phyloP scores from a whole-genome alignment of 2,888 invertebrate genomes.

The Cheilosia pagana region DNA sequence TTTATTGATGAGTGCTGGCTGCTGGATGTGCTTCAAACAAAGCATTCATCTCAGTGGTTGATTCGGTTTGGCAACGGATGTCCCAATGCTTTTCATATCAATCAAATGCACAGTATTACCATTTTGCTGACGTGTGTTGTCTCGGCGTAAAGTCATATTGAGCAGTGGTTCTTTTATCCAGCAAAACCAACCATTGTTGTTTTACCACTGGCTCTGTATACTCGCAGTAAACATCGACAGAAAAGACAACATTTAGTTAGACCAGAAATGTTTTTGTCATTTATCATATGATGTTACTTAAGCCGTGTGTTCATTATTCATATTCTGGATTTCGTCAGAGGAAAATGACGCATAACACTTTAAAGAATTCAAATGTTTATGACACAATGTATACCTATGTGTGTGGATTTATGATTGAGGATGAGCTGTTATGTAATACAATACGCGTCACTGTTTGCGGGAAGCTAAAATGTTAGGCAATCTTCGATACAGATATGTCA shows the following conservation, averaged over 20 bases:
- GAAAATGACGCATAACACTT: conserved; percentile 4
- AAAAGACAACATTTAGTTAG: neutral
- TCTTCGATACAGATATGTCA: neutral
- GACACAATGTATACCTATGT: neutral
- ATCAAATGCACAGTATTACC: conserved; percentile 20
- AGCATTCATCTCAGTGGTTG: conserved; percentile 12
- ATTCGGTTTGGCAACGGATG: conserved; percentile 19
- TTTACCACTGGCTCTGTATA: neutral
- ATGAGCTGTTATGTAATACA: conserved; percentile 27
- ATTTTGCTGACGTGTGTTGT: neutral
- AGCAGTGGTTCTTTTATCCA: neutral
- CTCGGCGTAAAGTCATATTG: neutral
- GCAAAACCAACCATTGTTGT: neutral
- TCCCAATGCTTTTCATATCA: conserved; percentile 13
- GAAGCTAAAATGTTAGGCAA: neutral
- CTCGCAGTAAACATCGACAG: neutral
- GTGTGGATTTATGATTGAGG: neutral
- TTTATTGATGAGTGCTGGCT: conserved; percentile 4
- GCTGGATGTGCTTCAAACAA: neutral
- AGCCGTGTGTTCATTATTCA: neutral
- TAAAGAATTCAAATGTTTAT: conserved; percentile 4
- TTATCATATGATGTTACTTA: neutral
- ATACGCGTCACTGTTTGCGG: neutral
- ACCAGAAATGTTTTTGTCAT: neutral
- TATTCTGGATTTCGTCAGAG: neutral